phyloP scores from a whole-genome alignment of 2,113 vertebrate genomes.

The Abramis brama region DNA sequence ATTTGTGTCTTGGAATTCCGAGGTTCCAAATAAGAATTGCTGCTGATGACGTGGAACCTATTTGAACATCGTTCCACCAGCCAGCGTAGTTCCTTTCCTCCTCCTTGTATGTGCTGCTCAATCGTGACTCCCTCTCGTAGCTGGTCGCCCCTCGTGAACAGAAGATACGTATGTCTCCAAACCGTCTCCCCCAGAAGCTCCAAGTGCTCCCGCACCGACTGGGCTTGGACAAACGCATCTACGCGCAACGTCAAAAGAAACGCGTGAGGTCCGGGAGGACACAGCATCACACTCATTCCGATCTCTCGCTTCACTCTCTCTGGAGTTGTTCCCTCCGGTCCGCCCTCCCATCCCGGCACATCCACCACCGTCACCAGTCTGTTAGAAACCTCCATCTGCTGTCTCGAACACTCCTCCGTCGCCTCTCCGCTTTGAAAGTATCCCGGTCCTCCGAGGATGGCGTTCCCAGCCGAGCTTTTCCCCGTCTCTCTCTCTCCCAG shows the following conservation, averaged over 20 bases:
- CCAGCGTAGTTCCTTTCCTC: conserved; percentile 68
- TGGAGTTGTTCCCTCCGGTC: conserved; percentile 65
- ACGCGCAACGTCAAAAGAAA: conserved; percentile 71
- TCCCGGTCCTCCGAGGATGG: conserved; percentile 61
- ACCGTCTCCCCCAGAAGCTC: conserved; percentile 71
- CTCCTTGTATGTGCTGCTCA: conserved; percentile 71
- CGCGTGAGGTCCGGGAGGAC: conserved; percentile 74
- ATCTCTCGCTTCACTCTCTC: conserved; percentile 75
- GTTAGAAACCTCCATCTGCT: conserved; percentile 67
- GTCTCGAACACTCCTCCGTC: conserved; percentile 72
- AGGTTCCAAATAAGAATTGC: conserved; percentile 42
- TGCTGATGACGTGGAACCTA: conserved; percentile 71
- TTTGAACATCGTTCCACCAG: conserved; percentile 72
- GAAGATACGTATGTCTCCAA: conserved; percentile 71
- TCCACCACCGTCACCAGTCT: conserved; percentile 74
- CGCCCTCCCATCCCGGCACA: conserved; percentile 74
- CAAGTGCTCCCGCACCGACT: conserved; percentile 70
- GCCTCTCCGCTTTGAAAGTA: conserved; percentile 62
- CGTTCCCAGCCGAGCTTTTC: conserved; percentile 73
- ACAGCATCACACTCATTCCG: conserved; percentile 61
- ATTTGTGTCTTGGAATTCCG: conserved; percentile 46
- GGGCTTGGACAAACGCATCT: conserved; percentile 64
- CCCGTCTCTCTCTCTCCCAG: conserved; percentile 78
- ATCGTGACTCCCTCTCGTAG: conserved; percentile 73
- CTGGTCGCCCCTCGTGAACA: conserved; percentile 77